Conservation (phyloP, 2,797 vertebrate genomes). For the Lophotriccus pileatus region DNA sequence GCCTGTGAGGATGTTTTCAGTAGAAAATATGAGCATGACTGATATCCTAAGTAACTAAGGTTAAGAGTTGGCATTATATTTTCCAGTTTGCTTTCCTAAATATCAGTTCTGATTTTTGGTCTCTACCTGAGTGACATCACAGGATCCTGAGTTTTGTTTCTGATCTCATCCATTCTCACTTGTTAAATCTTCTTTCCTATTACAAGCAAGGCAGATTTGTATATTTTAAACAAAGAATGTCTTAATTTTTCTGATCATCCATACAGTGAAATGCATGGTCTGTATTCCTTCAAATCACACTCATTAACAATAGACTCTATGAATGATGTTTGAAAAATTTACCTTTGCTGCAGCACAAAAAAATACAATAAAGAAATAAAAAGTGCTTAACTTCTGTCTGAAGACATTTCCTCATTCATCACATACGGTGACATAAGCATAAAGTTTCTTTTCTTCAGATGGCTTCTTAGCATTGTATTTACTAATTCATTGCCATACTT, state of each 20-base stretch:
- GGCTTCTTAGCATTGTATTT: neutral
- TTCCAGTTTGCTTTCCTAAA: neutral
- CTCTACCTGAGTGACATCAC: neutral
- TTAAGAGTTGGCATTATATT: neutral
- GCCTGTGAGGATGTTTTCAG: neutral
- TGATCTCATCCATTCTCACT: neutral
- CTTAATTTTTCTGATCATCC: neutral
- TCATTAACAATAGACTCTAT: neutral
- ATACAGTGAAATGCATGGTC: neutral
- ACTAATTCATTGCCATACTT: neutral
- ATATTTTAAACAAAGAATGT: neutral
- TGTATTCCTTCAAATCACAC: neutral
- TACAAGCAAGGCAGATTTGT: neutral
- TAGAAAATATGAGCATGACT: neutral
- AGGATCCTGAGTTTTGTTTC: neutral
- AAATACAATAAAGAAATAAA: rapidly evolving
- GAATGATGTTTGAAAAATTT: neutral
- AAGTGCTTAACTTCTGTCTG: neutral
- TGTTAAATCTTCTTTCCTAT: neutral
- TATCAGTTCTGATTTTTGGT: neutral
- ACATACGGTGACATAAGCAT: neutral
- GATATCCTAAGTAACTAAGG: neutral
- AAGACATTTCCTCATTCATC: neutral
- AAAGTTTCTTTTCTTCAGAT: neutral
- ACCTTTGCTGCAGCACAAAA: neutral